These are phyloP conservation scores for Yponomeuta evonymella DNA, from an alignment of 2,888 invertebrate genomes.

Conservation along the genomic window DNA sequence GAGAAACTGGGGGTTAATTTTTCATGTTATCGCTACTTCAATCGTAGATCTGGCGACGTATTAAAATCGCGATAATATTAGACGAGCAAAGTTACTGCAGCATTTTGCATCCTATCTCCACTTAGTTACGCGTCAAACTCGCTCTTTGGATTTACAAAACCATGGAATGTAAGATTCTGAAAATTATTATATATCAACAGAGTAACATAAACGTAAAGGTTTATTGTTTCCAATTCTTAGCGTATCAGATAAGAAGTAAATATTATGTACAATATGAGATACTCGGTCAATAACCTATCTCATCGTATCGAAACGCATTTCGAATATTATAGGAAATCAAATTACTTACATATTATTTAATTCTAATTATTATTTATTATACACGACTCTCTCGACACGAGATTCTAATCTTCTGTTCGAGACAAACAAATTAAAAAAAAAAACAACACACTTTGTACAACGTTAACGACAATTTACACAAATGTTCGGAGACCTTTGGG, in stretches of 20 bases:
- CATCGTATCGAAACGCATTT: not conserved
- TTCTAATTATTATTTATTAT: too few species aligned
- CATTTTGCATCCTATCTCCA: not conserved
- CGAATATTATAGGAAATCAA: not conserved
- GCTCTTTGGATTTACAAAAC: not conserved
- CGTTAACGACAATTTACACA: too few species aligned
- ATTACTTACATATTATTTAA: too few species aligned
- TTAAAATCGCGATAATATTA: not conserved
- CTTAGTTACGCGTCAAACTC: not conserved
- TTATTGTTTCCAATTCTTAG: not conserved
- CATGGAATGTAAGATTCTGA: conserved; percentile 5
- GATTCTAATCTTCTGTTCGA: too few species aligned
- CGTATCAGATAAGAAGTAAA: not conserved
- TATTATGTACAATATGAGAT: not conserved
- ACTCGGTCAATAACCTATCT: not conserved
- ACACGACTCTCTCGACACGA: too few species aligned
- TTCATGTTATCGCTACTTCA: not conserved
- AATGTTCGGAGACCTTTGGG: too few species aligned
- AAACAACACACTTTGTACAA: too few species aligned
- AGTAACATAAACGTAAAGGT: not conserved
- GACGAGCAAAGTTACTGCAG: not conserved
- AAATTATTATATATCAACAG: not conserved
- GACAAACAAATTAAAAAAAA: too few species aligned
- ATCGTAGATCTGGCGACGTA: not conserved
- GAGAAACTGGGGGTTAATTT: not conserved